These are phyloP conservation scores for Busseola fusca DNA, from an alignment of 2,888 invertebrate species.

Conservation along the genomic window DNA sequence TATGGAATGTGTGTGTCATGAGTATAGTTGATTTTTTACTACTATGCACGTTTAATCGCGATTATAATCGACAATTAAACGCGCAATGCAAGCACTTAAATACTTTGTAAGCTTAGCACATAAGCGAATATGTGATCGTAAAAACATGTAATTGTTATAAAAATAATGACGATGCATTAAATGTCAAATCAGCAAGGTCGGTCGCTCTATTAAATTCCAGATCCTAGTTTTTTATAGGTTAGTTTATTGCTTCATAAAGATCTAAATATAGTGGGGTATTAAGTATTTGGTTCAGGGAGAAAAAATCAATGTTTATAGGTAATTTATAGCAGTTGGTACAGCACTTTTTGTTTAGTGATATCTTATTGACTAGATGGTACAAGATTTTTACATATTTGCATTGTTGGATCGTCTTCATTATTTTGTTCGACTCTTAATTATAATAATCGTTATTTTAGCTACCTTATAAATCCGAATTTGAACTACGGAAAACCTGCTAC, in stretches of 20 bases:
- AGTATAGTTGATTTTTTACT: conserved; percentile 22
- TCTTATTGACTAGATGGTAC: not conserved
- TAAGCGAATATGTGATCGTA: conserved; percentile 50
- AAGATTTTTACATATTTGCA: not conserved
- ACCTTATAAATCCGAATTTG: not conserved
- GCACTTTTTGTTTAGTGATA: conserved; percentile 1
- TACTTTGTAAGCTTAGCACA: conserved; percentile 54
- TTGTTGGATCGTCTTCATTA: too few relatives aligned
- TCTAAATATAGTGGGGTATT: conserved; percentile 29
- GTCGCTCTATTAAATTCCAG: conserved; percentile 45
- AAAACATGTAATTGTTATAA: conserved; percentile 56
- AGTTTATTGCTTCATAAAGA: conserved; percentile 57
- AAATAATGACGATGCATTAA: conserved; percentile 62
- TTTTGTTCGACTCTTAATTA: too few relatives aligned
- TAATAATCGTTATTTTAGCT: not conserved
- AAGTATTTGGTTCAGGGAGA: conserved; percentile 20
- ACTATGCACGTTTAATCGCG: conserved; percentile 13
- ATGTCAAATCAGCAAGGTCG: conserved; percentile 59
- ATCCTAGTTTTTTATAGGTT: conserved; percentile 53
- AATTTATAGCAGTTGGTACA: conserved; percentile 3
- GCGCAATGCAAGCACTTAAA: conserved; percentile 38
- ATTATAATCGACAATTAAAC: conserved; percentile 50
- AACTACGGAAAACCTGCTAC: conserved; percentile 31
- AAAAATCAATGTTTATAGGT: conserved; percentile 9
- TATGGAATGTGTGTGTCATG: not conserved